Evolutionary conservation across 2,797 vertebrate species (phyloP), one percentile per base, ranked within the genome.

Genomic region (Oreochromis mossambicus): DNA sequence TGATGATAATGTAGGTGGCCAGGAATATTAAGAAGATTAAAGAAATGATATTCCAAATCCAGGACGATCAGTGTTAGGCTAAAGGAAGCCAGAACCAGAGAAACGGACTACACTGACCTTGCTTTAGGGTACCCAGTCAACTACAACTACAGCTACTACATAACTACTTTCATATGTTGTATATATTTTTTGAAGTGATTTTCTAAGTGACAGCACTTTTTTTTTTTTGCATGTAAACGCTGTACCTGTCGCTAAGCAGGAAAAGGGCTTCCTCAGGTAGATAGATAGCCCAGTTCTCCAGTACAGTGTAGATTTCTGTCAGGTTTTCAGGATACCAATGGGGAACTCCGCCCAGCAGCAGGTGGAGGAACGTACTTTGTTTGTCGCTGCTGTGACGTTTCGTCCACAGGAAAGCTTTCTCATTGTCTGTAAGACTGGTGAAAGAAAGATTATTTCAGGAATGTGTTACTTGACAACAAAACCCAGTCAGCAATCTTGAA

Each of bases 381-480:
- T 92, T 92, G 80, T 94, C 95, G 54, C 95, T 93, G 41, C 70
- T 93, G 89, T 93, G 89, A 19, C 96, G 95, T 90, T 97, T 97
- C 87, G 94, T 96, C 98, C 97, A 98, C 66, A 97, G 94, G 77
- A 97, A 96, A 79, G 94, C 92, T 88, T 91, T 97, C 87, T 98
- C 97, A 12, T 97, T 97, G 54, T 95, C 86, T 10, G 97, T 95
- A 51, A 98, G 95, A 81, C 97, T 98, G 90, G 6, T 88, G 92
- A 63, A 87, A 2, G 75, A 92, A 78, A 79, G 3, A 78, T 4
- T 2, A 75, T 15, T 7, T 87, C 3, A 80, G 41, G 19, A 54
- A 36, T 63, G 9, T 32, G 26, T 77, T 75, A 26, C 24, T 48
- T 29, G 43, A 75, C 43, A 36, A 73, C 24, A 73, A 19, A 50